phyloP scores from a whole-genome alignment of 2,888 invertebrate genomes.

The Ceratothoa steindachneri region DNA sequence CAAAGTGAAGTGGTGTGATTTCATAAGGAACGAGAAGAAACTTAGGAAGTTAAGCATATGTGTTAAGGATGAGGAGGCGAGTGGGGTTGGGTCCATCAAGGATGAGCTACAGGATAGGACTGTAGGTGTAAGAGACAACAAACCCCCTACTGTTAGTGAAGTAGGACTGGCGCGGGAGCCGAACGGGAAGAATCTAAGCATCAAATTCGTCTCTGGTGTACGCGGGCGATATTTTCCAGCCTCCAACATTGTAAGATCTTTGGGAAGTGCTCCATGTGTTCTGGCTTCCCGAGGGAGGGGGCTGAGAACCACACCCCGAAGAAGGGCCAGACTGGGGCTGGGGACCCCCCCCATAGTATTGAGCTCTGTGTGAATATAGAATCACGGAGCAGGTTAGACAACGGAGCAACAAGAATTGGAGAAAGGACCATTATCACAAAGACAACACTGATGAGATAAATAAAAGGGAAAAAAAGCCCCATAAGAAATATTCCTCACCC shows the following conservation, averaged over 20 bases:
- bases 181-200: constrained; percentile 23
- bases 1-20: no score
- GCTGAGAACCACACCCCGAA: not conserved
- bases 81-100: not conserved
- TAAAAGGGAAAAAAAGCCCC: not conserved
- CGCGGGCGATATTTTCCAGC: constrained; percentile 47
- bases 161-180: not conserved
- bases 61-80: not conserved
- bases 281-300: not conserved
- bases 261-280: not conserved
- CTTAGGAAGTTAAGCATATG: no score
- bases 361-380: not conserved
- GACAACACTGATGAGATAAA: not conserved
- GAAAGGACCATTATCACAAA: no score
- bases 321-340: constrained; percentile 4
- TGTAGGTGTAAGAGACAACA: not conserved
- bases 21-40: no score
- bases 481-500: no score
- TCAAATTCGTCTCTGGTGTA: constrained; percentile 46
- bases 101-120: not conserved
- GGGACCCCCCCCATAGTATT: constrained; percentile 8
- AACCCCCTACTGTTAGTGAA: not conserved
- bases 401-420: no score
- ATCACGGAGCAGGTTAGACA: no score
- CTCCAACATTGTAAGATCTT: constrained; percentile 26